Evolutionary conservation across 2,797 vertebrate genomes (phyloP).

Genomic region (Hippocampus kuda): DNA sequence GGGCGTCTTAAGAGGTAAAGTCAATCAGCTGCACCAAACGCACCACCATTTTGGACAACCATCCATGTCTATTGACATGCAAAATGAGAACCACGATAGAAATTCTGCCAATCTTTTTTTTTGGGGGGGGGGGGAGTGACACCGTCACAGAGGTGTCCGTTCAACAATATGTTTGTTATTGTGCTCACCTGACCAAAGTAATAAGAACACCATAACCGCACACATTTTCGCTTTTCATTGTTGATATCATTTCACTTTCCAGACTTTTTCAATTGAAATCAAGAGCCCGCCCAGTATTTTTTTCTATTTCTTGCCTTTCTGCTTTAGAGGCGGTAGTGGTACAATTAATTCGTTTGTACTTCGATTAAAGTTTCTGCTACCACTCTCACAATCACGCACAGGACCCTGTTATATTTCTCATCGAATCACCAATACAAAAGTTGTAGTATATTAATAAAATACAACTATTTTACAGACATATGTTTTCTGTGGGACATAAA

Average conservation of each 20-base stretch:
- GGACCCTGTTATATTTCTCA: background rate
- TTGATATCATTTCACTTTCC: background rate
- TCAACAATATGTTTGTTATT: conserved; percentile 1
- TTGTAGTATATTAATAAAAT: background rate
- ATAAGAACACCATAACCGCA: background rate
- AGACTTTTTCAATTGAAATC: background rate
- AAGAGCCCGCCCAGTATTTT: background rate
- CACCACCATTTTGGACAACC: background rate
- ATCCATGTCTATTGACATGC: conserved; percentile 1
- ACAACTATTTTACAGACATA: too few species aligned
- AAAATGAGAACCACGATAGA: conserved; percentile 2
- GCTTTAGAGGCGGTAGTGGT: background rate
- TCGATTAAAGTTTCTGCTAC: too few species aligned
- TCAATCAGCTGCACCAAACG: conserved; percentile 39
- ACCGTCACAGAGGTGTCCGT: background rate
- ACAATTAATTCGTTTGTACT: background rate
- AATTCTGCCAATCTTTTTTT: background rate
- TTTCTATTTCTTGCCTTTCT: background rate
- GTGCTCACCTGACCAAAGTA: background rate
- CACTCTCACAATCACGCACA: background rate
- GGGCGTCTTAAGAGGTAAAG: conserved; percentile 43
- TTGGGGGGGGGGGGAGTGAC: background rate
- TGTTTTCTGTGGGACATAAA: background rate
- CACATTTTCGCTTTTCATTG: background rate
- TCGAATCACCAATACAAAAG: background rate